Evolutionary conservation across 1,140 invertebrate species (phyloP), one percentile per base, ranked within the genome.

Genomic region (Geopemphigus sp.): DNA sequence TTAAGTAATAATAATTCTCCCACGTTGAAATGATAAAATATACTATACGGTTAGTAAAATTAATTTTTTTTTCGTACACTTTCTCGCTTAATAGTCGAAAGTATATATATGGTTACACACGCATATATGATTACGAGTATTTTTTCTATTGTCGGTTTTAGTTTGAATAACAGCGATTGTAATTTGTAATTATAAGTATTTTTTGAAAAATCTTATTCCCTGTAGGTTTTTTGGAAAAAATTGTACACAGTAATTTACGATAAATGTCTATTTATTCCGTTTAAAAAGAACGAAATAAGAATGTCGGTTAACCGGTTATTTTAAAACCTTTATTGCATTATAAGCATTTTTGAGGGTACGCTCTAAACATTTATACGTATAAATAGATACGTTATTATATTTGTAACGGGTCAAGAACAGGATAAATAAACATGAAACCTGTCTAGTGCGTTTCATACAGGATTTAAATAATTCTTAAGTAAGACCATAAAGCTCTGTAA

Each of bases 371-470:
- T 19, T 53, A 39, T 39, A 59, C 5, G 17, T 29, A 57, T 24
- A 57, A 19, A 59, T 68, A 24, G 29, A 47, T 39, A 39, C 15
- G 26, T 24, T 1, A 26, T 12, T 19, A 26, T 70, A 70, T 17
- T 26, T 54, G 68, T 54, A 29, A 12, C 12, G 22, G 74, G 74
- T 78, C 74, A 78, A 78, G 56, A 78, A 45, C 39, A 78, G 39
- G 56, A 61, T 63, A 61, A 78, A 78, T 78, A 78, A 78, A 78
- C 74, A 78, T 14, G 74, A 78, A 78, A 63, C 57, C 74, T 47
- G 29, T 1, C 22, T 63, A 61, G 57, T 78, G 4, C 10, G 11
- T 78, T 61, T 78, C 15, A 63, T 63, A 63, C 50, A 50, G 56
- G 74, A 78, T 78, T 78, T 78, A 63, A 78, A 78, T 78, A 50